Base-by-base conservation (phyloP, 2,113 vertebrate genomes). In the Sminthopsis crassicaudata region DNA sequence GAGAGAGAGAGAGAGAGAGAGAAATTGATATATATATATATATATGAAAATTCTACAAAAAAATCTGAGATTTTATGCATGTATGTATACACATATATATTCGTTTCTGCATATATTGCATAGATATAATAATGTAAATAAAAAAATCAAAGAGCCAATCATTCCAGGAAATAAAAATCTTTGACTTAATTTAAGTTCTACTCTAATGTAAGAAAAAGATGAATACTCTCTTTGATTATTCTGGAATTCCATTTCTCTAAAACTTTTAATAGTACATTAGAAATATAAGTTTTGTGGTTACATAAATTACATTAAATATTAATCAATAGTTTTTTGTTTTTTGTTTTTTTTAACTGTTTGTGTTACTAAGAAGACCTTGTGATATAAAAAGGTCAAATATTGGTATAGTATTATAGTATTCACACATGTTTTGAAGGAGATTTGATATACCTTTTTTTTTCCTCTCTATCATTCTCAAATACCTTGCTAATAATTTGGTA, bases 101-200 rank as follows among this genome's bases (percentile, higher is more conserved):
- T 10, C 25, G 26, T 55, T 27, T 27, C 2, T 26, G 1, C 89
- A 53, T 24, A 23, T 16, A 30, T 60, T n/a, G 89, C 51, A 95
- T 93, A 88, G 53, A 36, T 52, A 36, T 84, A 91, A 53, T 76
- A 42, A 92, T 89, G 91, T 90, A 91, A 96, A 94, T 88, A 95
- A 91, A 95, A 97, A 94, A 54, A 95, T 46, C 93, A 94, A 95
- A 96, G 96, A 96, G 25, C 60, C 4, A 46, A 36, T 24, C 46
- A 90, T 84, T 91, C 24, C 0, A 8, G 55, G 25, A 57, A 52
- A 97, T 23, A 52, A 52, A 76, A 67, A 12, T 26, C 60, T 91
- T 92, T 46, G 19, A 46, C 27, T 84, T 26, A 48, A 50, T 42
- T 91, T 30, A 48, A 36, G 22, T 88, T 53, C 53, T 93, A 12